Base-by-base conservation (phyloP, 2,113 vertebrate species). In the Sporophila hypoxantha region DNA sequence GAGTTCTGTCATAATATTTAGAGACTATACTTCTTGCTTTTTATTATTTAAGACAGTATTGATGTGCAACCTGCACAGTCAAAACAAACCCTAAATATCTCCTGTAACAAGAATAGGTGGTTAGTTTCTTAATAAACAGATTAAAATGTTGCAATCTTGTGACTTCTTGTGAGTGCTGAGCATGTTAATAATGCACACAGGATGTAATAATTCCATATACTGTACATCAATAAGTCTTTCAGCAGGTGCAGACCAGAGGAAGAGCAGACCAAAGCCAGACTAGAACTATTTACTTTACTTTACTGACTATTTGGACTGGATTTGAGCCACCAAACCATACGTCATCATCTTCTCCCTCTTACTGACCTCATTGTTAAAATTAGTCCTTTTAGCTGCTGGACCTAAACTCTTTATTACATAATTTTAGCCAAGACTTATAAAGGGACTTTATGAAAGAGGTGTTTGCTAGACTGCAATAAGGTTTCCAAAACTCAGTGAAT, bases 261-360 rank as follows among this genome's bases (percentile, higher is more conserved):
- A 49, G 41, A 90, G 23, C 27, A 94, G 67, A 93, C 46, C 62
- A 91, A 76, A 85, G 42, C 32, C 89, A 95, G 88, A 91, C 53
- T 64, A 91, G 42, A 82, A 66, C 16, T 94, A 57, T 94, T 95
- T 92, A 67, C 47, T 85, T 94, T 92, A 47, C 50, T 62, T 76
- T 60, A 14, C 57, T 76, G 37, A 82, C 68, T 91, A 66, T 93
- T 95, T 94, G 70, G 60, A 87, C 84, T 95, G 93, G 91, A 90
- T 62, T 76, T 56, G 41, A 83, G 91, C 89, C 92, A 91, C 26
- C 21, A 82, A 86, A 49, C 11, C 6, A n/a, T 86, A 92, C 10
- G 2, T 92, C 94, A 91, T 44, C 71, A 60, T 71, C 79, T 74
- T 74, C 81, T 88, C 64, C 41, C 36, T 83, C 47, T 95, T 87